Conservation (phyloP, 37 sponge, comb jelly and placozoan genomes). For the Halichondria panicea region DNA sequence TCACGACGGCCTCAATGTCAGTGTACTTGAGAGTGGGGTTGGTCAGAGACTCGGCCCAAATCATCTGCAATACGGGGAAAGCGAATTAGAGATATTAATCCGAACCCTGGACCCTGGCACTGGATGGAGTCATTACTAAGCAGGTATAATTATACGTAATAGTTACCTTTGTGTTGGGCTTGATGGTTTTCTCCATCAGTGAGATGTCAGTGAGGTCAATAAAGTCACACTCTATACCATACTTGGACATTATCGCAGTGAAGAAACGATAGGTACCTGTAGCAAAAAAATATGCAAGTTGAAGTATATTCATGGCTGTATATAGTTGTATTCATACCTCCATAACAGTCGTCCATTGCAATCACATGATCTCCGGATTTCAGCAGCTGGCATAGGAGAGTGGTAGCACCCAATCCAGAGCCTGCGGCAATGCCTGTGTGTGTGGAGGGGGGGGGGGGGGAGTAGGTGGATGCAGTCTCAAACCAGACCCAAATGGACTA, state of each 20-base stretch:
- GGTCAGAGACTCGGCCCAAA: constrained; percentile 94
- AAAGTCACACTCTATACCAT: constrained; percentile 62
- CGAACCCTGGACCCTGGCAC: no score
- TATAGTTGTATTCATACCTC: no score
- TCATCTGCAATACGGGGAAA: constrained; percentile 48
- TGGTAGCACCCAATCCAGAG: constrained; percentile 88
- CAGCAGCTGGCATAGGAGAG: constrained; percentile 63
- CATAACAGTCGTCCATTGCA: constrained; percentile 86
- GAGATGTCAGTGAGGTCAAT: constrained; percentile 80
- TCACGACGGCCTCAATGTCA: constrained; percentile 76
- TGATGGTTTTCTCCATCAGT: constrained; percentile 65
- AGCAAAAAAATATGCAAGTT: not conserved
- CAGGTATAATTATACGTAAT: no score
- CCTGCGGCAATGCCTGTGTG: constrained; percentile 60
- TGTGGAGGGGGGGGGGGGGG: no score
- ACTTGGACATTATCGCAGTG: constrained; percentile 61
- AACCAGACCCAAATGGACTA: no score
- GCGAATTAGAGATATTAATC: no score
- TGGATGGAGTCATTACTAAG: no score
- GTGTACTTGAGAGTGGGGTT: constrained; percentile 85
- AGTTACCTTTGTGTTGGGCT: constrained; percentile 83
- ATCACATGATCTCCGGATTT: constrained; percentile 91
- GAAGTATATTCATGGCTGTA: no score
- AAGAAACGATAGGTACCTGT: constrained; percentile 90
- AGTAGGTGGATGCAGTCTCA: no score